Conservation (phyloP, 92 coral and sea anemone species). For the Anthopleura xanthogrammica region DNA sequence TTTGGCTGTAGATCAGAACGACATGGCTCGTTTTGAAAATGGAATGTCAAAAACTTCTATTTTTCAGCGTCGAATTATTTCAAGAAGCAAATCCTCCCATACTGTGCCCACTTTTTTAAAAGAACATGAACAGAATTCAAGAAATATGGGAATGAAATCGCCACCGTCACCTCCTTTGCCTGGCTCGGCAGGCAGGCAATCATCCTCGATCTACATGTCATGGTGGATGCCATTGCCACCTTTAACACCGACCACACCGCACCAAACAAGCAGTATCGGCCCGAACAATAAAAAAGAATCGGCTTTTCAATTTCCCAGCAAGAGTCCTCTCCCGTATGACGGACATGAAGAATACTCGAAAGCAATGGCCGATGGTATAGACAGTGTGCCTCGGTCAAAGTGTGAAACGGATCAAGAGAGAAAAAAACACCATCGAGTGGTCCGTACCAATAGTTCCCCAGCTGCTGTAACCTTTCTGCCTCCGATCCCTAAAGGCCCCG, state of each 20-base stretch:
- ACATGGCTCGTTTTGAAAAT: not conserved
- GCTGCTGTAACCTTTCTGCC: not conserved
- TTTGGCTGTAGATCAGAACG: not conserved
- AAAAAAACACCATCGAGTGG: not conserved
- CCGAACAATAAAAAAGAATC: not conserved
- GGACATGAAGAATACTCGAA: not conserved
- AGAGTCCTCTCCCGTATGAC: not conserved
- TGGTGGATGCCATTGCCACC: constrained; percentile 3
- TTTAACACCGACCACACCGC: not conserved
- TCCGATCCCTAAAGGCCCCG: constrained; percentile 2
- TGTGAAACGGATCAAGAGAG: not conserved
- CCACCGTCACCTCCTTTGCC: not conserved
- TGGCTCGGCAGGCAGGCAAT: not conserved
- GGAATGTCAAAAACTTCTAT: not conserved
- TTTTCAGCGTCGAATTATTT: not conserved
- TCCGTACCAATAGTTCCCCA: not conserved
- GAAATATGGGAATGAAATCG: not conserved
- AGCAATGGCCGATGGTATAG: not conserved
- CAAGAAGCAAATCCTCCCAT: not conserved
- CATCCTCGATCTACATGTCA: not conserved
- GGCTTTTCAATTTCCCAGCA: not conserved
- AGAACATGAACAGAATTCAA: not conserved
- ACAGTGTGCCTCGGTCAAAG: not conserved
- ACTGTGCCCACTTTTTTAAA: not conserved
- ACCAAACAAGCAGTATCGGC: not conserved